phyloP scores from a whole-genome alignment of 2,888 invertebrate species.

The Drosophila birchii region DNA sequence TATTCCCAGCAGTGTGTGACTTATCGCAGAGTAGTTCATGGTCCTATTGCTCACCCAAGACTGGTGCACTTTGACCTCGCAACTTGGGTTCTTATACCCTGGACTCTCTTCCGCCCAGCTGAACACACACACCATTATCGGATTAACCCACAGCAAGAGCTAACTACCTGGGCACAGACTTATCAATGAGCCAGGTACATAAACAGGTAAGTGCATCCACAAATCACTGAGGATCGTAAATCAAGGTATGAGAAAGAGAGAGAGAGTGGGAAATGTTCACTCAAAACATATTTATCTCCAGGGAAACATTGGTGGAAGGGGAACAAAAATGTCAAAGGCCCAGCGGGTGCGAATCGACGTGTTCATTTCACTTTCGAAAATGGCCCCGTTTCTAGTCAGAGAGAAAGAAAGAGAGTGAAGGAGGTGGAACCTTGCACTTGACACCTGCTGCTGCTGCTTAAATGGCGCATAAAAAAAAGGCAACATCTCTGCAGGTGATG shows the following conservation, averaged over 20 bases:
- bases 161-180: conserved; percentile 29
- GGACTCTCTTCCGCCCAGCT: background rate
- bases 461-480: conserved; percentile 50
- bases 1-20: conserved; percentile 17
- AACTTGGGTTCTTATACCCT: conserved; percentile 51
- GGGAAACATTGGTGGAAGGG: background rate
- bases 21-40: conserved; percentile 32
- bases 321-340: conserved; percentile 10
- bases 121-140: conserved; percentile 18
- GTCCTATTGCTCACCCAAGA: conserved; percentile 42
- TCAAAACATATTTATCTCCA: conserved; percentile 12
- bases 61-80: conserved; percentile 66
- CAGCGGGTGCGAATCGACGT: conserved; percentile 26
- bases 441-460: conserved; percentile 53
- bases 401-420: background rate
- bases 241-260: conserved; percentile 5
- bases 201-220: conserved; percentile 19
- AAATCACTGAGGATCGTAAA: conserved; percentile 32
- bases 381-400: conserved; percentile 15
- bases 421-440: conserved; percentile 66
- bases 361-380: conserved; percentile 42
- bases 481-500: conserved; percentile 40
- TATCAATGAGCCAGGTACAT: conserved; percentile 32
- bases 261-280: conserved; percentile 21
- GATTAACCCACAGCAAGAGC: conserved; percentile 26